A percentile compares a stretch with the other conserved stretches of the same genome.
Evolutionary conservation across 2,797 vertebrate genomes (phyloP).

Genomic region (Rousettus madagascariensis): DNA sequence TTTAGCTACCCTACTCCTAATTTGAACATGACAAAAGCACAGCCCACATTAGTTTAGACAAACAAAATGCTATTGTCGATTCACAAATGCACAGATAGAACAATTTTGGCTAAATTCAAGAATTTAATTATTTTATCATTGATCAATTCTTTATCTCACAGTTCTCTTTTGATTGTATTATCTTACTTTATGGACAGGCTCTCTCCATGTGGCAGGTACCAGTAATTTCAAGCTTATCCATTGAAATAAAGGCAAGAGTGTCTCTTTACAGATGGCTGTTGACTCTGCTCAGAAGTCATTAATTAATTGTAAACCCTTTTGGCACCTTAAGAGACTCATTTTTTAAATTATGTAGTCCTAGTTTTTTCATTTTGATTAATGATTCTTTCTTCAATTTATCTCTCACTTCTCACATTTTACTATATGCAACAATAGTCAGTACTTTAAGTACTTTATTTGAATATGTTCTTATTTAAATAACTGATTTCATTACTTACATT

Average conservation of each 20-base stretch:
- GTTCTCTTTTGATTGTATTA: background rate
- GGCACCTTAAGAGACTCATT: background rate
- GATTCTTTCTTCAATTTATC: background rate
- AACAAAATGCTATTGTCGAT: background rate
- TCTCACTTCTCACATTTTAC: constrained; percentile 14
- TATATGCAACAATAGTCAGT: background rate
- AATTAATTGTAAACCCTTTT: background rate
- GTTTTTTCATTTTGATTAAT: background rate
- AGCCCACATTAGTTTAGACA: background rate
- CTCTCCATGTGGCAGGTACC: background rate
- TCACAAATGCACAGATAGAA: background rate
- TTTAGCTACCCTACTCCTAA: background rate
- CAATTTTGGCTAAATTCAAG: background rate
- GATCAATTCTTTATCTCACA: background rate
- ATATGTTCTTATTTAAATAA: background rate
- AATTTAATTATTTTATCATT: background rate
- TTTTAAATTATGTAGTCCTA: background rate
- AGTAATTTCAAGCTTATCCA: background rate
- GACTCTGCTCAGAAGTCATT: background rate
- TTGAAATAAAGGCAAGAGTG: background rate
- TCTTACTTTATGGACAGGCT: background rate
- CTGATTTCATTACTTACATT: background rate
- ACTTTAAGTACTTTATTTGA: background rate
- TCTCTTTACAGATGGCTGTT: background rate
- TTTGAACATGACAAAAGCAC: background rate